Base-by-base conservation (phyloP, 2,888 invertebrate species). In the Chrysodeixis includens region DNA sequence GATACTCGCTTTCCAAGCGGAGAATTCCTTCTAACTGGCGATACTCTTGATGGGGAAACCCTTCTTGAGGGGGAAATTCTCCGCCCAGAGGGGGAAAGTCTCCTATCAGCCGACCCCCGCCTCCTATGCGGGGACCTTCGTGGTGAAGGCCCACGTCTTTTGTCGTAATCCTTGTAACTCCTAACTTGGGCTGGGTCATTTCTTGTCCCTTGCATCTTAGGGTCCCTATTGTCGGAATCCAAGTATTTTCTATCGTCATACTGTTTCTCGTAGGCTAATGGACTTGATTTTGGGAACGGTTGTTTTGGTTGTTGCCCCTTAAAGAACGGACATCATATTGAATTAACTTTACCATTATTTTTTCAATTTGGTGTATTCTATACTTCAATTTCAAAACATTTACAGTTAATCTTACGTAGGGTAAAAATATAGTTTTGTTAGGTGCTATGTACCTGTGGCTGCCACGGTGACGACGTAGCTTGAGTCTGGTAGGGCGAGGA, bases 211-310 rank as follows among this genome's bases (percentile, higher is more conserved):
- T 67, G 58, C 4, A 51, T 30, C 20, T 77, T 71, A 26, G 70
- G 61, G 6, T 74, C 74, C 12, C 79, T 72, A 40, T 75, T 76
- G 14, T 85, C 83, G 0, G 58, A 4, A 6, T 71, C 77, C 0
- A 73, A 65, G 57, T 82, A 84, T 44, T 80, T 80, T 20, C 84
- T 79, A 2, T 83, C 83, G 4, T 87, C 85, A 9, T 77, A 79
- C 2, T 69, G 65, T 62, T 81, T 84, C 6, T 83, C 82, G 58
- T 81, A 84, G 0, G 61, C 12, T 0, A 20, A 8, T 59, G 69
- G 62, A 49, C 35, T 61, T 12, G 62, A 14, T 35, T 67, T 76
- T 4, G 70, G 40, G 32, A 69, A 74, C 18, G 75, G 71, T 0
- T 77, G 67, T 65, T 86, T 86, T 7, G 71, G 22, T 46, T 72